phyloP scores from a whole-genome alignment of 2,888 invertebrate species.

The Blastobasis lacticolella region DNA sequence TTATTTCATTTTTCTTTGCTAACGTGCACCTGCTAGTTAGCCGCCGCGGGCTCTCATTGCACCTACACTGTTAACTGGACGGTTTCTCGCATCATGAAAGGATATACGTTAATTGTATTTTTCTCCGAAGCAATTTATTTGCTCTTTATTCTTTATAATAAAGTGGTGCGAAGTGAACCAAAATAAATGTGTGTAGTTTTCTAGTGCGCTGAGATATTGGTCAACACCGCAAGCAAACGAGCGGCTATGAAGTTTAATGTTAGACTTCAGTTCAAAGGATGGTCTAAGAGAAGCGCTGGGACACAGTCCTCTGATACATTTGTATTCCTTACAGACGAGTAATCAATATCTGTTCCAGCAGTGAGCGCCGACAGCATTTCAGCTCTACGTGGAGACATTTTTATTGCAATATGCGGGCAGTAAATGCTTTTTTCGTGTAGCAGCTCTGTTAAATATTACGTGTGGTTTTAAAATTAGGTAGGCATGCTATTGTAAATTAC shows the following conservation, averaged over 20 bases:
- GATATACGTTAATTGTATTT: too few species aligned
- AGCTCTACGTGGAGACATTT: conserved; percentile 38
- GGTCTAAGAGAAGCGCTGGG: conserved; percentile 40
- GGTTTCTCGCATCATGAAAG: conserved; percentile 27
- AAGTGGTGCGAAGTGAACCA: too few species aligned
- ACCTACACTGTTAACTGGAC: conserved; percentile 36
- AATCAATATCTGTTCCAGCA: conserved; percentile 65
- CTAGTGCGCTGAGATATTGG: background rate
- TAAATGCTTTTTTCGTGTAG: background rate
- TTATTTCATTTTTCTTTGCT: conserved; percentile 71
- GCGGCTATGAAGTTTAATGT: conserved; percentile 59
- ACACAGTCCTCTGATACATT: conserved; percentile 63
- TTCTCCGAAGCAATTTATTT: too few species aligned
- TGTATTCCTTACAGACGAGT: conserved; percentile 69
- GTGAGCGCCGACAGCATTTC: conserved; percentile 46
- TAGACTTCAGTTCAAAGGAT: conserved; percentile 56
- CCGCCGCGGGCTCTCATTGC: conserved; percentile 54
- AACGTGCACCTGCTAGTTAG: conserved; percentile 70
- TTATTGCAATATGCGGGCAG: conserved; percentile 23
- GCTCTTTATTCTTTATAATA: too few species aligned
- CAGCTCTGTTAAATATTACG: too few species aligned
- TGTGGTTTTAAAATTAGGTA: too few species aligned
- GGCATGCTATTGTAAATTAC: too few species aligned
- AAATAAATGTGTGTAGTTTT: too few species aligned
- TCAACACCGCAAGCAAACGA: conserved; percentile 27